Conservation (phyloP, 2,797 vertebrate genomes). For the Gymnocypris eckloni region DNA sequence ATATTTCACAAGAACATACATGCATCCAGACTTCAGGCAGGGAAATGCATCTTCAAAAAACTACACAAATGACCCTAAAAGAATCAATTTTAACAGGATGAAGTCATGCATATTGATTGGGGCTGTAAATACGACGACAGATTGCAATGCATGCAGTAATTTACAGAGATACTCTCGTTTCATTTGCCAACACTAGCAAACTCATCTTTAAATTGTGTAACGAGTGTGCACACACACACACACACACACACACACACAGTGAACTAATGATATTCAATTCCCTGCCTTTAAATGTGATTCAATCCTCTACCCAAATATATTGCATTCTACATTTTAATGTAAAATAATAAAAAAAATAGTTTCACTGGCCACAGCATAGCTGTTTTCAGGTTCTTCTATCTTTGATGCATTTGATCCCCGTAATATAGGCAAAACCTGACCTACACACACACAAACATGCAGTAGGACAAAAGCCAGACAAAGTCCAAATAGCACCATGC, state of each 20-base stretch:
- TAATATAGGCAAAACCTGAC: neutral
- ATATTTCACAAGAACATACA: neutral
- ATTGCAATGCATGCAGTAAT: neutral
- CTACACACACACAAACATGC: constrained; percentile 2
- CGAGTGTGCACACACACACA: neutral
- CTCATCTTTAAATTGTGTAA: constrained; percentile 35
- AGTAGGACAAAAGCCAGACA: constrained; percentile 7
- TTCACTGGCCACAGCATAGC: neutral
- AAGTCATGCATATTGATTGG: constrained; percentile 4
- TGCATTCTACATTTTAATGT: neutral
- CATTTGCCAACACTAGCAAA: constrained; percentile 13
- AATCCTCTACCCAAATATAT: neutral
- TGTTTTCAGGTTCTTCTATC: neutral
- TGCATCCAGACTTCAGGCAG: neutral
- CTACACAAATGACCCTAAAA: constrained; percentile 14
- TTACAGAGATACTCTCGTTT: neutral
- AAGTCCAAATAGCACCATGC: neutral
- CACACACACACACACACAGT: neutral
- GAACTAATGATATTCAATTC: neutral
- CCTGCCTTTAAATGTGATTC: neutral
- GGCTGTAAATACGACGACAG: constrained; percentile 11
- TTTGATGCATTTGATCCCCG: neutral
- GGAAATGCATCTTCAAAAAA: neutral
- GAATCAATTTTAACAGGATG: neutral
- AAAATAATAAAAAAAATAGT: neutral